phyloP scores from a whole-genome alignment of 1,140 invertebrate genomes.

The Whitmania pigra region DNA sequence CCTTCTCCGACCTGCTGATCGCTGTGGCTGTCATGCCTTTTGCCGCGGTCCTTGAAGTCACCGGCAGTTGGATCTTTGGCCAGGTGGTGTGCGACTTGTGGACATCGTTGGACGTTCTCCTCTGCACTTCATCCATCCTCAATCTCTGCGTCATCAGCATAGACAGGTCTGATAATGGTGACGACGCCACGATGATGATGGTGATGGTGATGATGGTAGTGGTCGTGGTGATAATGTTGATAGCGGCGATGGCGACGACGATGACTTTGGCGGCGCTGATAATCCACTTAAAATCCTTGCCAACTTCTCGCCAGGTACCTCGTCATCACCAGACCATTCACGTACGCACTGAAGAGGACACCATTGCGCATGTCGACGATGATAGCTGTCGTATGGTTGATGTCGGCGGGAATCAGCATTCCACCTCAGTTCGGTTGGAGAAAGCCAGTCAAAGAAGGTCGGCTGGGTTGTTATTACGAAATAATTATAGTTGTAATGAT shows the following conservation, averaged over 20 bases:
- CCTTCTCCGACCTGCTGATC: constrained; percentile 34
- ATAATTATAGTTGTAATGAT: constrained; percentile 5
- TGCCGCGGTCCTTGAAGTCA: constrained; percentile 31
- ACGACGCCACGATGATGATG: background rate
- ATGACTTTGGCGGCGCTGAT: too few species aligned
- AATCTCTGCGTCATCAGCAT: constrained; percentile 41
- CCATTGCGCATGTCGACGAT: constrained; percentile 63
- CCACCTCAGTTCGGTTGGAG: constrained; percentile 88
- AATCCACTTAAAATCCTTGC: background rate
- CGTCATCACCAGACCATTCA: constrained; percentile 45
- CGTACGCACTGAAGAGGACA: constrained; percentile 43
- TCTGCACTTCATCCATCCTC: constrained; percentile 28
- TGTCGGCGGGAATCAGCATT: constrained; percentile 83
- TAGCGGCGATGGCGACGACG: too few species aligned
- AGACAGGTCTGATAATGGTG: constrained; percentile 42
- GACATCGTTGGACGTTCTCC: constrained; percentile 27
- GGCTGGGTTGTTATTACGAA: background rate
- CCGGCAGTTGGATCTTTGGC: constrained; percentile 68
- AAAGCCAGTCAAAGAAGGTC: constrained; percentile 22
- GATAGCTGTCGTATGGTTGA: constrained; percentile 79
- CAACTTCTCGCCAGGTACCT: constrained; percentile 37
- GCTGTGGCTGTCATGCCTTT: constrained; percentile 35
- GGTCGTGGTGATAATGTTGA: too few species aligned
- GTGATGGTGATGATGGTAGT: too few species aligned
- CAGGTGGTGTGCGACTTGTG: constrained; percentile 59